Percentiles rank a stretch among this genome's conserved stretches.
Conservation (phyloP, 2,888 invertebrate species). For the Neoitamus cyanurus region DNA sequence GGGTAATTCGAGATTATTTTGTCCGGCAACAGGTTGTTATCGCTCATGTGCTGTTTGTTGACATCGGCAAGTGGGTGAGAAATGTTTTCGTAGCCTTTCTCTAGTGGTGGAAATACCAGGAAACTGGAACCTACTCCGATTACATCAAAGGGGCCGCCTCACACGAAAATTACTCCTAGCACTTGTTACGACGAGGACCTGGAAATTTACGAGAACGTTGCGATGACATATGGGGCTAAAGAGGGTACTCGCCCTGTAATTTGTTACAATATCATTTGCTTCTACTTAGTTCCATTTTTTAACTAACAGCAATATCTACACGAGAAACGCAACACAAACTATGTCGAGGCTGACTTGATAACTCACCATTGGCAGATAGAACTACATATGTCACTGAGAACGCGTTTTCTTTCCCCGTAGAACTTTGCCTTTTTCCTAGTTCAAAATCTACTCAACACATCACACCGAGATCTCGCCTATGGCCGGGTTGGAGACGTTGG, state of each 20-base stretch:
- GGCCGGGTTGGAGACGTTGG: too few species aligned
- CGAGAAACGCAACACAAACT: too few species aligned
- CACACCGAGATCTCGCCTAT: too few species aligned
- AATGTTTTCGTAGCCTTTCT: slow-evolving; percentile 28
- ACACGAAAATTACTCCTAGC: not conserved
- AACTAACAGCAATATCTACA: not conserved
- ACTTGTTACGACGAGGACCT: slow-evolving; percentile 5
- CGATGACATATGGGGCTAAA: slow-evolving; percentile 9
- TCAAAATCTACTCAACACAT: too few species aligned
- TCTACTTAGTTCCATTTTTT: not conserved
- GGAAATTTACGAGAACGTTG: slow-evolving; percentile 11
- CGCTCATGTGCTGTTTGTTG: slow-evolving; percentile 38
- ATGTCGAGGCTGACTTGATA: too few species aligned
- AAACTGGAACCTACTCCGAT: slow-evolving; percentile 33
- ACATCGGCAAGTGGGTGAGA: slow-evolving; percentile 35
- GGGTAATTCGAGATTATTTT: slow-evolving; percentile 38
- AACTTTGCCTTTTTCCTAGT: too few species aligned
- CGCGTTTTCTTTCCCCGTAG: too few species aligned
- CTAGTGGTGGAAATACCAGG: slow-evolving; percentile 31
- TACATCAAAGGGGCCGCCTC: slow-evolving; percentile 26
- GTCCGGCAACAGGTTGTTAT: slow-evolving; percentile 42
- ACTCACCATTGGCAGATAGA: too few species aligned
- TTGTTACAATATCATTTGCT: not conserved
- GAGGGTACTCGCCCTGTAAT: not conserved
- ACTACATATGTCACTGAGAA: too few species aligned